Conservation (phyloP, 1,140 invertebrate species). For the Papilio xuthus region DNA sequence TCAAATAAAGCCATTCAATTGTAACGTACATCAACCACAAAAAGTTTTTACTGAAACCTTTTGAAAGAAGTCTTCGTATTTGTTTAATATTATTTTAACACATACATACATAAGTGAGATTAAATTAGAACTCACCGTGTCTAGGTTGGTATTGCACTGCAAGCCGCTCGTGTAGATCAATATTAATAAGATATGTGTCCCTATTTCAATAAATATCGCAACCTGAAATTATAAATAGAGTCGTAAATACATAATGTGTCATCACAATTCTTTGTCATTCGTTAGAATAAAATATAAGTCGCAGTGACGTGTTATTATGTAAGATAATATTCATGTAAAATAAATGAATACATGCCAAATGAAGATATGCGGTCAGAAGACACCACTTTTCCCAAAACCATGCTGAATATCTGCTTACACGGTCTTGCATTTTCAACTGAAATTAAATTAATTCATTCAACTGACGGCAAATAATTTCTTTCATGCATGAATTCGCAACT, state of each 20-base stretch:
- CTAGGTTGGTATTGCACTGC: slow-evolving; percentile 55
- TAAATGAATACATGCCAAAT: slow-evolving; percentile 40
- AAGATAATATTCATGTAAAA: neutral
- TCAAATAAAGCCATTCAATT: no score
- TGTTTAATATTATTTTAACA: neutral
- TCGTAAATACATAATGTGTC: neutral
- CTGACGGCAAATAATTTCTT: neutral
- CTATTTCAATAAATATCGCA: slow-evolving; percentile 54
- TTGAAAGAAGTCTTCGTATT: neutral
- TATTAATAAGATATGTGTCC: slow-evolving; percentile 53
- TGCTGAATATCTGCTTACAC: neutral
- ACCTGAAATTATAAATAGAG: slow-evolving; percentile 48
- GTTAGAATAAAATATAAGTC: neutral
- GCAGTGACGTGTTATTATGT: neutral
- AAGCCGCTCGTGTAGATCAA: slow-evolving; percentile 57
- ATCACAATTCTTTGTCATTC: no score
- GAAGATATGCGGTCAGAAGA: slow-evolving; percentile 42
- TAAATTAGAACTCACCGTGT: slow-evolving; percentile 51
- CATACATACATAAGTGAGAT: slow-evolving; percentile 1
- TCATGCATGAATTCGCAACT: neutral
- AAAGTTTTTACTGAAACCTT: neutral
- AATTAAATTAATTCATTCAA: slow-evolving; percentile 12
- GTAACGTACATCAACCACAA: no score
- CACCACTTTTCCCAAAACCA: slow-evolving; percentile 34
- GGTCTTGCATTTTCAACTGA: slow-evolving; percentile 3